A percentile compares a stretch with the other conserved stretches of the same genome.
Evolutionary conservation across 2,113 vertebrate genomes (phyloP).

Genomic region (Macheiramphus alcinus): DNA sequence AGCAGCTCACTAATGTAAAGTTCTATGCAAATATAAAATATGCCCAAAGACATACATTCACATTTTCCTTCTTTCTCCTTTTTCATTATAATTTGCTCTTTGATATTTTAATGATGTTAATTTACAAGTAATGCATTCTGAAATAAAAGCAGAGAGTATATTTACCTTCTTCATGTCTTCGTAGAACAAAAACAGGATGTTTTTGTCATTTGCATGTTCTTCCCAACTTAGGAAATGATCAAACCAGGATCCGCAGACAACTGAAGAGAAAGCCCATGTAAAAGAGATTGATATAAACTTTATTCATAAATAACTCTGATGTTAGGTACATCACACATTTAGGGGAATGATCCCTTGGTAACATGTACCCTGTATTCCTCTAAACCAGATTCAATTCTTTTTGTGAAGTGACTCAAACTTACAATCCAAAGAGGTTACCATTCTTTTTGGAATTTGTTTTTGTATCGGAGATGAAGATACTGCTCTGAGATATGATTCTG

Average conservation of each 20-base stretch:
- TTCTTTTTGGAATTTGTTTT: background rate
- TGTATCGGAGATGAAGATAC: background rate
- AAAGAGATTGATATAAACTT: background rate
- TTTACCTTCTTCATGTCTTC: constrained; percentile 79
- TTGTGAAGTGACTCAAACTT: background rate
- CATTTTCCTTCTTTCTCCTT: background rate
- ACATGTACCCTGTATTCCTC: background rate
- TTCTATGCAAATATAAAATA: background rate
- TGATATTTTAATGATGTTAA: background rate
- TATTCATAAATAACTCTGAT: background rate
- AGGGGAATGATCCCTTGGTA: background rate
- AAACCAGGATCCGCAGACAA: constrained; percentile 78
- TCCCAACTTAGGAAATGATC: constrained; percentile 76
- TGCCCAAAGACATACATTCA: background rate
- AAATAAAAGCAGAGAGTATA: background rate
- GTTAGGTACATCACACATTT: background rate
- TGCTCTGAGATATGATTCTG: background rate
- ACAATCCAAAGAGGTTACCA: background rate
- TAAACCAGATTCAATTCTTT: background rate
- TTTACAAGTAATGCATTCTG: background rate
- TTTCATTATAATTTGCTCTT: background rate
- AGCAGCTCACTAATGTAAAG: background rate
- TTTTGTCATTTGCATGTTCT: constrained; percentile 57
- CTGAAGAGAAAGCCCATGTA: constrained; percentile 24
- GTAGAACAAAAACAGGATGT: constrained; percentile 71